phyloP scores from a whole-genome alignment of 2,113 vertebrate species.

The Oreochromis niloticus region DNA sequence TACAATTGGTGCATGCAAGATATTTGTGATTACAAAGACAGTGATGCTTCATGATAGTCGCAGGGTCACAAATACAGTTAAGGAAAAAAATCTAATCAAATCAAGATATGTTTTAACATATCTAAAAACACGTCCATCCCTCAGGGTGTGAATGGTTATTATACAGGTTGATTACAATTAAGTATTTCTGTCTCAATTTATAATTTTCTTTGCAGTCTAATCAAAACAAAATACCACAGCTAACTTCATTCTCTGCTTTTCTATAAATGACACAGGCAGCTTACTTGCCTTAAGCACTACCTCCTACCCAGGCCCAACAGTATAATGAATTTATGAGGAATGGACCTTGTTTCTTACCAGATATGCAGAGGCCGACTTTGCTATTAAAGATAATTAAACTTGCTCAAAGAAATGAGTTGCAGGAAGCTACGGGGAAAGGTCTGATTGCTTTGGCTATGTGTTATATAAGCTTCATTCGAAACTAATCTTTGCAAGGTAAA shows the following conservation, averaged over 20 bases:
- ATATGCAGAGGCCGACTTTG: conserved; percentile 44
- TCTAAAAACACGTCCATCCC: not conserved
- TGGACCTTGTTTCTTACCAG: conserved; percentile 40
- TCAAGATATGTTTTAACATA: not conserved
- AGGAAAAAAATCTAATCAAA: not conserved
- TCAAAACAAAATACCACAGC: conserved; percentile 18
- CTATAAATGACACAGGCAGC: conserved; percentile 31
- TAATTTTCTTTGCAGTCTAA: conserved; percentile 24
- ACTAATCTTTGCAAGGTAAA: conserved; percentile 63
- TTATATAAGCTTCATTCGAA: conserved; percentile 59
- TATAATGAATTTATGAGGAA: conserved; percentile 55
- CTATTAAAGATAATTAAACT: conserved; percentile 66
- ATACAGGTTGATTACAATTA: conserved; percentile 22
- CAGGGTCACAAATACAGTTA: not conserved
- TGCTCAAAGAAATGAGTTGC: conserved; percentile 50
- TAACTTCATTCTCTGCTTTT: conserved; percentile 17
- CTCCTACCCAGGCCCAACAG: not conserved
- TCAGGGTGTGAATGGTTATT: not conserved
- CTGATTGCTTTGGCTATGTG: conserved; percentile 49
- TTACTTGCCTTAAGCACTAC: conserved; percentile 22
- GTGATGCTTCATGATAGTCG: not conserved
- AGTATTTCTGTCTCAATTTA: not conserved
- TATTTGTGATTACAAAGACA: not conserved
- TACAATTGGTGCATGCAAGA: not conserved
- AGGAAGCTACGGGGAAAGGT: conserved; percentile 26